phyloP scores from a whole-genome alignment of 2,797 vertebrate species.

The Micromesistius poutassou region DNA sequence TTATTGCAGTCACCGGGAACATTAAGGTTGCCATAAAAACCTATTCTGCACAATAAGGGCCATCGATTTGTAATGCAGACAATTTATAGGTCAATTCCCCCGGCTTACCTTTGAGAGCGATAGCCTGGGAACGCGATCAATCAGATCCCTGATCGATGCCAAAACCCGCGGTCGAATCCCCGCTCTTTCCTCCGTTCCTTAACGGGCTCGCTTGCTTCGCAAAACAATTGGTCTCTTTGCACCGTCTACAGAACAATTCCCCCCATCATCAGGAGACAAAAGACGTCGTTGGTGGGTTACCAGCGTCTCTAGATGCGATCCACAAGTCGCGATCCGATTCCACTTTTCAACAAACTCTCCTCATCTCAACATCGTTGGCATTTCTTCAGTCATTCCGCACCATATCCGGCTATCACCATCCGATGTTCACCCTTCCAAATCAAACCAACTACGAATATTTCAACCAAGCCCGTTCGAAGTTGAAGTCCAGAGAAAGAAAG shows the following conservation, averaged over 20 bases:
- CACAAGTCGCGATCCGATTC: slow-evolving; percentile 28
- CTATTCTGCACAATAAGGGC: background rate
- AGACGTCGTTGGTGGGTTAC: background rate
- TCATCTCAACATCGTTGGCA: slow-evolving; percentile 13
- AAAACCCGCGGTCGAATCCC: slow-evolving; percentile 41
- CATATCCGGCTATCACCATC: slow-evolving; percentile 15
- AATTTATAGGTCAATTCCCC: background rate
- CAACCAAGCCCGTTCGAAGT: background rate
- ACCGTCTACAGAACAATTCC: background rate
- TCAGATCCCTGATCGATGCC: slow-evolving; percentile 43
- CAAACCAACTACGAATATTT: background rate
- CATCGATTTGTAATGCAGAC: background rate
- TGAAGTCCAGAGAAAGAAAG: background rate
- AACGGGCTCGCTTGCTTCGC: background rate
- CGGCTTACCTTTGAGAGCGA: slow-evolving; percentile 55
- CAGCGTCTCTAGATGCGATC: background rate
- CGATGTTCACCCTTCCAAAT: background rate
- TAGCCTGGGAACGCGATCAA: slow-evolving; percentile 34
- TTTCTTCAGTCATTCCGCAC: slow-evolving; percentile 12
- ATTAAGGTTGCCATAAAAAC: background rate
- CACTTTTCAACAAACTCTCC: slow-evolving; percentile 57
- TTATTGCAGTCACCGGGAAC: background rate
- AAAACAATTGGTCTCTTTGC: too few species aligned
- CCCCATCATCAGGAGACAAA: background rate
- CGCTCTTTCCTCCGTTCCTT: background rate